A percentile compares a stretch with the other conserved stretches of the same genome.
Conservation (phyloP, 2,113 vertebrate genomes). For the Phalacrocorax carbo region DNA sequence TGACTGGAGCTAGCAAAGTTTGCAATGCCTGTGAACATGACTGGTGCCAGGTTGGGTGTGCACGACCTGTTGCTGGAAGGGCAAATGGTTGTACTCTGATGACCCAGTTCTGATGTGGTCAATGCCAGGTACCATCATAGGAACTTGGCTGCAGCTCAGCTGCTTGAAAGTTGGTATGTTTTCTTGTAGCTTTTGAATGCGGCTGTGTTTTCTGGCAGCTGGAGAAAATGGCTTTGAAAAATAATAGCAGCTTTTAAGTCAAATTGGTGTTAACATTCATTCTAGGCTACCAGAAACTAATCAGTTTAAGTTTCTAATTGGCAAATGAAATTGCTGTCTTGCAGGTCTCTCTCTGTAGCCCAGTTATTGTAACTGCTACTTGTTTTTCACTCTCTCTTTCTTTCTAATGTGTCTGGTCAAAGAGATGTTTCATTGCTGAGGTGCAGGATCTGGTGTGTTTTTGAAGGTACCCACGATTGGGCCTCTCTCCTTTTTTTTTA, state of each 20-base stretch:
- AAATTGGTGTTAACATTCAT: constrained; percentile 12
- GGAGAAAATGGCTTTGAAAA: constrained; percentile 36
- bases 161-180: neutral
- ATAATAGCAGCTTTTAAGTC: constrained; percentile 31
- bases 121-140: neutral
- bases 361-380: neutral
- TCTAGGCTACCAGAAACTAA: constrained; percentile 13
- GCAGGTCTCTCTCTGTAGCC: neutral
- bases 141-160: neutral
- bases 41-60: neutral
- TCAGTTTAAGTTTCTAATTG: constrained; percentile 19
- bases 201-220: constrained; percentile 11
- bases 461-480: neutral
- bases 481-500: neutral
- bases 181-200: neutral
- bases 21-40: accelerated
- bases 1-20: no score
- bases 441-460: neutral
- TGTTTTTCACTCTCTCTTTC: neutral
- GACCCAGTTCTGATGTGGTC: neutral
- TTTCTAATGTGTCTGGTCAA: neutral
- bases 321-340: neutral
- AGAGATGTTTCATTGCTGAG: neutral
- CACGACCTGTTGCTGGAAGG: neutral
- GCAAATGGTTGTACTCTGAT: neutral